Conservation (phyloP, 2,113 vertebrate genomes). For the Miniopterus natalensis region DNA sequence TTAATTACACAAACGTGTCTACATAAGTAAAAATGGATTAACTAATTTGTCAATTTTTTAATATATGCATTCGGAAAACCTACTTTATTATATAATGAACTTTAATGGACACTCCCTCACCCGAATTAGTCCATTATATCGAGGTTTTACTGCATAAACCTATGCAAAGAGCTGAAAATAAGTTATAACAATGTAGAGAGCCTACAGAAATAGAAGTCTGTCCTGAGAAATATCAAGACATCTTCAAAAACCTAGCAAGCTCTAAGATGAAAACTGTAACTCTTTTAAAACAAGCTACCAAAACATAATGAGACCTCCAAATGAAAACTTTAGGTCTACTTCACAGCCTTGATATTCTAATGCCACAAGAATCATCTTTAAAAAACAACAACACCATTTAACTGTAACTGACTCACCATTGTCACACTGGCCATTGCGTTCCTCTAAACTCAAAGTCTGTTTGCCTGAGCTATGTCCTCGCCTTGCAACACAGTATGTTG, state of each 20-base stretch:
- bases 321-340: constrained; percentile 11
- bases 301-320: not conserved
- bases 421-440: constrained; percentile 86
- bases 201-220: not conserved
- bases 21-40: not conserved
- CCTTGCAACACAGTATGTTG: constrained; percentile 88
- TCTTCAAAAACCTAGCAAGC: constrained; percentile 42
- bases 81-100: not conserved
- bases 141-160: not conserved
- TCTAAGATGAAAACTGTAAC: constrained; percentile 5
- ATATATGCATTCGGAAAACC: not conserved
- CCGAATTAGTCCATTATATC: not conserved
- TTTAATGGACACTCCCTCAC: not conserved
- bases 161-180: constrained; percentile 50
- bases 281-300: constrained; percentile 36
- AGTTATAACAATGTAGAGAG: not conserved
- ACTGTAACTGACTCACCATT: constrained; percentile 84
- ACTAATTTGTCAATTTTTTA: not conserved
- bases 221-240: constrained; percentile 43
- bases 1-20: not conserved
- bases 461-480: constrained; percentile 84
- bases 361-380: constrained; percentile 19
- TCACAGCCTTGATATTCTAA: not conserved
- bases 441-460: constrained; percentile 88
- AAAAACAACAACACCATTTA: not conserved